These are phyloP conservation scores for Hydraecia micacea DNA, from an alignment of 2,888 invertebrate species.

Conservation along the genomic window DNA sequence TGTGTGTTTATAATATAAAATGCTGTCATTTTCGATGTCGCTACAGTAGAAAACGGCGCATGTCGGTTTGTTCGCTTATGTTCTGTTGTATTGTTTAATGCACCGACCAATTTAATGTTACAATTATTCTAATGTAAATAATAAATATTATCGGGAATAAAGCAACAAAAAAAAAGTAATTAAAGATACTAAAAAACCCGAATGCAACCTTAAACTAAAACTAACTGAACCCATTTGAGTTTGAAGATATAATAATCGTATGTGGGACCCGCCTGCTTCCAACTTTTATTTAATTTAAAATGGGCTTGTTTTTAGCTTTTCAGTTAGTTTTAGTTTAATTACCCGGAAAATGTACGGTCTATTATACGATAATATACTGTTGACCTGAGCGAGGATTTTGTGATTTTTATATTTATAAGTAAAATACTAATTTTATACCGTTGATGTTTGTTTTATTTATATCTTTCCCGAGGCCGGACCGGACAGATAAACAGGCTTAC, in stretches of 20 bases:
- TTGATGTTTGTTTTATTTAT: constrained; percentile 37
- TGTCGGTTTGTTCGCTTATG: constrained; percentile 14
- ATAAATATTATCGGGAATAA: not conserved
- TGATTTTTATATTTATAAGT: constrained; percentile 52
- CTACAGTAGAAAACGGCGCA: constrained; percentile 9
- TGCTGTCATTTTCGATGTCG: not conserved
- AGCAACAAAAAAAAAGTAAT: not conserved
- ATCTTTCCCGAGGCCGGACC: no score
- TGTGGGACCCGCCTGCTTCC: no score
- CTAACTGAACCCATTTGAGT: no score
- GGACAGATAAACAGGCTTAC: no score
- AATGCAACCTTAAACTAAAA: no score
- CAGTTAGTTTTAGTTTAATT: no score
- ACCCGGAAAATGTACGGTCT: not conserved
- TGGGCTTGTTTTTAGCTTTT: no score
- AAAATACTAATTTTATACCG: constrained; percentile 53
- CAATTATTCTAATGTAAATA: constrained; percentile 8
- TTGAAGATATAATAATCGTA: no score
- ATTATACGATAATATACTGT: constrained; percentile 22
- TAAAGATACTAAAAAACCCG: no score
- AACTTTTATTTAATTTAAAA: no score
- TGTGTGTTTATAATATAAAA: not conserved
- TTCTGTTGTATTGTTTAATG: constrained; percentile 3
- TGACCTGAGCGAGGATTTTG: constrained; percentile 30
- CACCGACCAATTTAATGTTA: constrained; percentile 11